Base-by-base conservation (phyloP, 2,888 invertebrate genomes). In the Dryococelus australis region DNA sequence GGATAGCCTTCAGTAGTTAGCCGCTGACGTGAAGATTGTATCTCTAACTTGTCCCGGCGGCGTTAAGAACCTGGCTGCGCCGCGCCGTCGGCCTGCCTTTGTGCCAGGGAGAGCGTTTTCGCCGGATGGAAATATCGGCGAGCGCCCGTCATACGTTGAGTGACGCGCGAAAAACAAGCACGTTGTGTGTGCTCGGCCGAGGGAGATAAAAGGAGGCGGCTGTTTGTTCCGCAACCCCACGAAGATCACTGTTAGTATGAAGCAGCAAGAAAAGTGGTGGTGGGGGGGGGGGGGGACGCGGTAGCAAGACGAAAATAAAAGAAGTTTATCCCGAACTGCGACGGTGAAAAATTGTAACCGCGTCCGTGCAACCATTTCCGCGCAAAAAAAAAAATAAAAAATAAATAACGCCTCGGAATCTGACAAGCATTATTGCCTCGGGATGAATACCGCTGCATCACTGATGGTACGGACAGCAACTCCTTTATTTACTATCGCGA, bases 51-150 rank as follows among this genome's bases (percentile, higher is more conserved):
- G 65, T 65, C 65, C 65, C n/a, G n/a, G 65, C 24, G 8, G 65
- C n/a, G 20, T 65, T 6, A 65, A 65, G n/a, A 65, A 65, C n/a
- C 65, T 65, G 24, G 65, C 65, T 8, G 51, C 51, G 12, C 51
- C 20, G 51, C 20, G n/a, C 65, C 65, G 65, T 24, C 65, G 65
- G 65, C 65, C 65, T n/a, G 65, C 65, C 65, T 65, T 65, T 65
- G 65, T n/a, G 65, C 24, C 65, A n/a, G 47, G 8, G 47, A 47
- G 47, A 47, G 47, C 47, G 47, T 47, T 47, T 10, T 47, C 65
- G 65, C 24, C n/a, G 65, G 65, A 65, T 65, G 65, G 65, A 65
- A 65, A 65, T 65, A 65, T 65, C 65, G n/a, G 65, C 65, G 65
- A 65, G n/a, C n/a, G 65, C 13, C 65, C n/a, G 65, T 65, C 65